Base-by-base conservation (phyloP, 2,888 invertebrate genomes). In the Sinelater perroti region DNA sequence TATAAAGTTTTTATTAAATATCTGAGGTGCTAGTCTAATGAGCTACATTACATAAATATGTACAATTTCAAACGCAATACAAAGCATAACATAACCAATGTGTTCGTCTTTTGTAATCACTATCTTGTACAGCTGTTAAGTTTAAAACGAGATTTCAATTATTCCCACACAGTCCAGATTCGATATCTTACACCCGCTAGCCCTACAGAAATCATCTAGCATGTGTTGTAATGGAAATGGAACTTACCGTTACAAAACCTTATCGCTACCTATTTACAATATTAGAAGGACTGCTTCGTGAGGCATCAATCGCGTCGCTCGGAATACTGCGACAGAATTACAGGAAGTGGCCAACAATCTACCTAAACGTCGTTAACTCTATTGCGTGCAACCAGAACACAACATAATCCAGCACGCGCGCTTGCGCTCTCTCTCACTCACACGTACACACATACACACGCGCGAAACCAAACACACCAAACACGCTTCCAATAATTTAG, bases 41-140 rank as follows among this genome's bases (percentile, higher is more conserved):
- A 14, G 26, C 44, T 52, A 44, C 31, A 31, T 21, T 52, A 52
- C 52, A 52, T 52, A 52, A 44, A 52, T 52, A 52, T 52, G 18
- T 52, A 52, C 33, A 52, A 20, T 44, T 6, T 52, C 11, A 24
- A 35, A 17, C 2, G n/a, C 24, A 10, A 38, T 38, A 16, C n/a
- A 21, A 5, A 40, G 10, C n/a, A 24, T 1, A 16, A 35, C 35
- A 17, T 11, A 24, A 40, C 10, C 10, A 2, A 28, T 28, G n/a
- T n/a, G 28, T 4, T n/a, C 28, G n/a, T n/a, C n/a, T n/a, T n/a
- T n/a, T n/a, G n/a, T n/a, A n/a, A n/a, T n/a, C n/a, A n/a, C n/a
- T n/a, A n/a, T n/a, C n/a, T n/a, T n/a, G n/a, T n/a, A n/a, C n/a
- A n/a, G n/a, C n/a, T n/a, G n/a, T n/a, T n/a, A n/a, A n/a, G n/a